phyloP scores from a whole-genome alignment of 2,113 vertebrate genomes.

The Ornithorhynchus anatinus region DNA sequence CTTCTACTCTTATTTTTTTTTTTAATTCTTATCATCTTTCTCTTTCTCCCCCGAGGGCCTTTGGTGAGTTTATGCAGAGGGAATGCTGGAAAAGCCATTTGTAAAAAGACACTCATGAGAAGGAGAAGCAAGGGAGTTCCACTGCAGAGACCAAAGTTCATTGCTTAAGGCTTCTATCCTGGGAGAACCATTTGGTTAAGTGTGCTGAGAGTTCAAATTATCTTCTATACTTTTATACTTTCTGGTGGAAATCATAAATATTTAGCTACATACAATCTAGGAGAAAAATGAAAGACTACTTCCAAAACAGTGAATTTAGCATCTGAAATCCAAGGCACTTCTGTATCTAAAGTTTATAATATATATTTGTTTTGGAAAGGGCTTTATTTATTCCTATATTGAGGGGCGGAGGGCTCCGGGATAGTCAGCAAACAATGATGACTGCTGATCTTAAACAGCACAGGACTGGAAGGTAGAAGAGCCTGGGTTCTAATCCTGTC shows the following conservation, averaged over 20 bases:
- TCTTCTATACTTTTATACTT: conserved; percentile 10
- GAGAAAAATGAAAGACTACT: neutral
- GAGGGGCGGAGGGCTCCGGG: too few species aligned
- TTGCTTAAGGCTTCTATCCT: neutral
- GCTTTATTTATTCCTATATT: too few species aligned
- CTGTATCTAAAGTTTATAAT: neutral
- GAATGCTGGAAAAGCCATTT: conserved; percentile 12
- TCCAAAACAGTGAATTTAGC: conserved; percentile 10
- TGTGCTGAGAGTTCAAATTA: neutral
- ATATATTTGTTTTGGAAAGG: too few species aligned
- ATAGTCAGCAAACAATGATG: neutral
- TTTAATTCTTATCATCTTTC: neutral
- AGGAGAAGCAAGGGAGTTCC: conserved; percentile 3
- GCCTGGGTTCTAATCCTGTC: too few species aligned
- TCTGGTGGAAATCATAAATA: neutral
- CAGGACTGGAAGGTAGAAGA: too few species aligned
- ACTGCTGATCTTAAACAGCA: too few species aligned
- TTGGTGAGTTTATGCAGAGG: neutral
- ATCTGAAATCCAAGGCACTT: neutral
- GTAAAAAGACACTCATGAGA: conserved; percentile 4
- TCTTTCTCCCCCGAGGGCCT: neutral
- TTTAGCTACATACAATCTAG: neutral
- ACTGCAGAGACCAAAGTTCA: neutral
- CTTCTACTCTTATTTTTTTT: neutral
- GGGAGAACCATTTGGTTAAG: neutral